These are phyloP conservation scores for Illadopsis cleaveri DNA, from an alignment of 2,113 vertebrate genomes.

Conservation along the genomic window DNA sequence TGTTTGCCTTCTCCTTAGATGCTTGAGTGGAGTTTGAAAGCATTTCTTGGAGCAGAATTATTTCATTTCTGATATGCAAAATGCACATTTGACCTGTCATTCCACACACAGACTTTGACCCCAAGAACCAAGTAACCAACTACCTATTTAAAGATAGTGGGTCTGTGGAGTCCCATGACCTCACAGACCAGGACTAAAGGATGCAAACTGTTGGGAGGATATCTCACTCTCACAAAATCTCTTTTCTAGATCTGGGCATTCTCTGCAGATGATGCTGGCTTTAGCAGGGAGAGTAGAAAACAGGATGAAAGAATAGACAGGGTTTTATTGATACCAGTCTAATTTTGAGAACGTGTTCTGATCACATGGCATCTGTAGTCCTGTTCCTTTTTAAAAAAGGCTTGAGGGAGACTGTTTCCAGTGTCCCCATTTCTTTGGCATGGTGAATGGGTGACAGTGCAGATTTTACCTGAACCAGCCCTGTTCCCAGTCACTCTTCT, in stretches of 20 bases:
- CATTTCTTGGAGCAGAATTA: neutral
- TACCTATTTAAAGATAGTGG: neutral
- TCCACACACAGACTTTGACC: neutral
- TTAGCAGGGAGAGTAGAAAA: neutral
- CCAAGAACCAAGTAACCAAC: neutral
- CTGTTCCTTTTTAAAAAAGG: neutral
- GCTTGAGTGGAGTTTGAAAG: neutral
- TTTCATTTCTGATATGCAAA: neutral
- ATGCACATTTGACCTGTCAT: accelerated
- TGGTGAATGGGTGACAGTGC: neutral
- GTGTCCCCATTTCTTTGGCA: neutral
- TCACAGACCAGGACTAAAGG: neutral
- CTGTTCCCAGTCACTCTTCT: neutral
- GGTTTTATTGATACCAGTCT: neutral
- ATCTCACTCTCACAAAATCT: neutral
- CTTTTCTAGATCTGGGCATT: neutral
- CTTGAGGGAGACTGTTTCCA: neutral
- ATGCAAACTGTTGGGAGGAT: neutral
- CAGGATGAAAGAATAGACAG: neutral
- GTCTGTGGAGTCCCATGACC: neutral
- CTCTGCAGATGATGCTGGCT: neutral
- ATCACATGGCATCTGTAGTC: neutral
- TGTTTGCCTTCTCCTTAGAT: neutral
- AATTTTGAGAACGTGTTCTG: neutral
- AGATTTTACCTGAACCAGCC: neutral